phyloP scores from a whole-genome alignment of 1,140 invertebrate genomes.

The Hirudo medicinalis region DNA sequence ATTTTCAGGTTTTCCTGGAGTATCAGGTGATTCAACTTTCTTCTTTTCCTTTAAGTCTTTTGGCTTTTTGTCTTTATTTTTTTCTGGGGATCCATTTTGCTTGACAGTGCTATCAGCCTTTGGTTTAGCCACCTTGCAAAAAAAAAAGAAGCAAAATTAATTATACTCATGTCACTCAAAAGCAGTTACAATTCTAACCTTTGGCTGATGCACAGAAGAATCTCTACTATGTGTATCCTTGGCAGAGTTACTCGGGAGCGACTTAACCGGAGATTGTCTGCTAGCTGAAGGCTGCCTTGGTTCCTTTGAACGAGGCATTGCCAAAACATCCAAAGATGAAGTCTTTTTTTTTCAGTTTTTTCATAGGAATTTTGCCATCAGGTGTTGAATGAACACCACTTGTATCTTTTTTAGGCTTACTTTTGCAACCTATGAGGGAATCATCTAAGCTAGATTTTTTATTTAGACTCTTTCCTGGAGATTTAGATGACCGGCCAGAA shows the following conservation, averaged over 20 bases:
- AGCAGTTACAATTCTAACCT: not conserved
- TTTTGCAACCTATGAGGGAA: not conserved
- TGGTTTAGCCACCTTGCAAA: not conserved
- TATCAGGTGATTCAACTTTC: not conserved
- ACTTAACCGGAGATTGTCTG: not conserved
- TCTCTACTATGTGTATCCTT: conserved; percentile 4
- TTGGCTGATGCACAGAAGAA: not conserved
- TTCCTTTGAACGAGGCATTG: not conserved
- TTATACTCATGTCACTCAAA: not conserved
- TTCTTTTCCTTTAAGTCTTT: not conserved
- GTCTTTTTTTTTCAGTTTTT: conserved; percentile 11
- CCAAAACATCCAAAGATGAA: conserved; percentile 4
- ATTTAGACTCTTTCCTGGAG: conserved; percentile 1
- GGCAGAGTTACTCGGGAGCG: not conserved
- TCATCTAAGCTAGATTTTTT: conserved; percentile 10
- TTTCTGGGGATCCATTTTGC: not conserved
- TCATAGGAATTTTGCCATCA: not conserved
- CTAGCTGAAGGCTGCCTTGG: not conserved
- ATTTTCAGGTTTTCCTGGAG: conserved; percentile 4
- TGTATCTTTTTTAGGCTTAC: not conserved
- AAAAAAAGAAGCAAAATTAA: not conserved
- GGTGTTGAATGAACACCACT: too few relatives aligned
- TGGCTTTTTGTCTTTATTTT: not conserved
- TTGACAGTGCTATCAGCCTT: not conserved
- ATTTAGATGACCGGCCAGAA: conserved; percentile 6